Base-by-base conservation (phyloP, 2,797 vertebrate species). In the Bovichtus diacanthus region DNA sequence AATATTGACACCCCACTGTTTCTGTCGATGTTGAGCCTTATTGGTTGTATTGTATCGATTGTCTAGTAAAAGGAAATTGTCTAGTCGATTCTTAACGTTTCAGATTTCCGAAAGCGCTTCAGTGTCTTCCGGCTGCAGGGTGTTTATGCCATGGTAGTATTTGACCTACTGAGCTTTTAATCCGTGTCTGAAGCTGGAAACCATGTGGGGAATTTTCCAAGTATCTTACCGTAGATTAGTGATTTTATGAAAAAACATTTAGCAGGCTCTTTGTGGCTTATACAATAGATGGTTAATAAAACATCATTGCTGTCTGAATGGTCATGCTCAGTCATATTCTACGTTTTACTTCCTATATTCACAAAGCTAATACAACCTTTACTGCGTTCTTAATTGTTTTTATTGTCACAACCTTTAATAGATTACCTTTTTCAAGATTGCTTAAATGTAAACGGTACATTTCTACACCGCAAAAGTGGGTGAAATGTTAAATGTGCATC, bases 381-480 rank as follows among this genome's bases (percentile, higher is more conserved):
- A 16, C 5, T 34, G 44, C 43, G 19, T 9, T 1, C 5, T 31
- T 38, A 0, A 2, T n/a, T 46, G 62, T 38, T 21, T 2, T 12
- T 16, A 21, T 36, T 62, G 25, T 68, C 34, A 38, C 16, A 21
- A 2, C 55, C 1, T 36, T 18, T 9, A 21, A 49, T 25, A 3
- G 9, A 54, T 53, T 16, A 9, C 9, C 11, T 27, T 53, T 13
- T 38, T 18, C 16, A 50, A 8, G 4, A 59, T 13, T 1, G 47
- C 47, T 55, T 68, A 10, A 21, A 71, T 55, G 9, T 9, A 43
- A 58, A 73, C 63, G n/a, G 91, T 91, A 90, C 76, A 85, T 89
- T 93, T 92, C 91, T 92, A 88, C 73, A 47, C 65, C 4, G 38
- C 36, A 23, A 49, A 77, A 56, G 29, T 43, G 58, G 56, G 55